Evolutionary conservation across 1,140 invertebrate genomes (phyloP), one percentile per base, ranked within the genome.

Genomic region (Aradophagus sp.): DNA sequence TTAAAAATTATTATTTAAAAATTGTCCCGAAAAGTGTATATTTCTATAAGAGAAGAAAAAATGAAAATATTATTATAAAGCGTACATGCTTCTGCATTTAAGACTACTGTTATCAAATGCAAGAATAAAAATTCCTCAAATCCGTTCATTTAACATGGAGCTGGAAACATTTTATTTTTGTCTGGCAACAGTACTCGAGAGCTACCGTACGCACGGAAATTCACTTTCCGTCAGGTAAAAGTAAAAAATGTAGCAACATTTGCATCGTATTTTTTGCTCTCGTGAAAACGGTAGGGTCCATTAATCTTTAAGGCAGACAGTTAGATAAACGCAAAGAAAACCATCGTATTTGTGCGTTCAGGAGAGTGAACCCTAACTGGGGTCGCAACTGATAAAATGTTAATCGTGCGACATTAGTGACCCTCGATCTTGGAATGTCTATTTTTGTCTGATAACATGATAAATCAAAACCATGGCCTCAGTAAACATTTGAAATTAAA

Each of bases 381-480:
- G 80, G 81, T 83, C 80, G 72, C 23, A 36, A 17, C 55, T 76
- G 80, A 83, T 83, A 83, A 83, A 75, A 68, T 44, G 52, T 69
- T 82, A 80, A 81, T 82, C 79, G 52, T 69, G 47, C 75, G 74
- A 80, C 69, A 75, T 59, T 70, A 73, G 19, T 81, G 76, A 79
- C 79, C 78, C 76, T 55, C 56, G 74, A 77, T 76, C 78, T 74
- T 65, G 68, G 47, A 74, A 77, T 65, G 61, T 66, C 68, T 79
- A 80, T 80, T 80, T 82, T 76, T 78, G 72, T 45, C 27, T 31
- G 41, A 71, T 50, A 48, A 73, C 45, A 41, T 58, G 67, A 70
- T 71, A 71, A 71, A 65, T 48, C 29, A 65, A 71, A 71, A 70
- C 53, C 59, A 71, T 71, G 44, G 23, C 65, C 65, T 47, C 34